Conservation (phyloP, 2,888 invertebrate genomes). For the Drosophila niveifrons region DNA sequence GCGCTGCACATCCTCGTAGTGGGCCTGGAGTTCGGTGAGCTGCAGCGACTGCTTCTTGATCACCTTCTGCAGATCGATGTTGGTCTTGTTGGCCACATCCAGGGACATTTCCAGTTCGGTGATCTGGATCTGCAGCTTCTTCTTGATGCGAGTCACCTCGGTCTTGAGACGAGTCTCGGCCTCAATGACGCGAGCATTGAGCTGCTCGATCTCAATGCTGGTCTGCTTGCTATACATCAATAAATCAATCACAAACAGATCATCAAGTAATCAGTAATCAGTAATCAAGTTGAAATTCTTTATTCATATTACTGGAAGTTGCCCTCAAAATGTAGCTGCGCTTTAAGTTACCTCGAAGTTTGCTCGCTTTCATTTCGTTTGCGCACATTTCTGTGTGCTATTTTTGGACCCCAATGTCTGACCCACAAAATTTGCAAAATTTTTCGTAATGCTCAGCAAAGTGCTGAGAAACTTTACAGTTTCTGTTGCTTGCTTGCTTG, state of each 20-base stretch:
- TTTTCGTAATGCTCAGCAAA: slow-evolving; percentile 67
- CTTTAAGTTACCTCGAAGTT: slow-evolving; percentile 57
- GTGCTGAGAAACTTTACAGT: slow-evolving; percentile 9
- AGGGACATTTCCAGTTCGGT: slow-evolving; percentile 98
- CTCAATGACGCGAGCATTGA: slow-evolving; percentile 97
- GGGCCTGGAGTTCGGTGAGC: slow-evolving; percentile 95
- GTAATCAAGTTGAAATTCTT: not conserved
- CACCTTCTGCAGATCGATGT: slow-evolving; percentile 98
- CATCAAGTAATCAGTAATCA: not conserved
- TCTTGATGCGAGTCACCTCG: slow-evolving; percentile 98
- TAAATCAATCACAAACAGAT: not conserved
- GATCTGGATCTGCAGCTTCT: slow-evolving; percentile 99
- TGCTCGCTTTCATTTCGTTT: slow-evolving; percentile 30
- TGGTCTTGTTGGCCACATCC: slow-evolving; percentile 99
- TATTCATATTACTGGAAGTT: slow-evolving; percentile 50
- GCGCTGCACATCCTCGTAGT: slow-evolving; percentile 98
- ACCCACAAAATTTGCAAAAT: slow-evolving; percentile 62
- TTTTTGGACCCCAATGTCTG: slow-evolving; percentile 74
- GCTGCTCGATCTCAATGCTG: slow-evolving; percentile 98
- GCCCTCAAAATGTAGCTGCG: slow-evolving; percentile 33
- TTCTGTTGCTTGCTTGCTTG: slow-evolving; percentile 32
- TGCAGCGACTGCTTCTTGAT: slow-evolving; percentile 98
- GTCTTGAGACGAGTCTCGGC: slow-evolving; percentile 98
- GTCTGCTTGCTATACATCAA: slow-evolving; percentile 96
- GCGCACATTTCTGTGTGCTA: slow-evolving; percentile 57